Conservation (phyloP, 1,140 invertebrate genomes). For the Drosophila malerkotliana region DNA sequence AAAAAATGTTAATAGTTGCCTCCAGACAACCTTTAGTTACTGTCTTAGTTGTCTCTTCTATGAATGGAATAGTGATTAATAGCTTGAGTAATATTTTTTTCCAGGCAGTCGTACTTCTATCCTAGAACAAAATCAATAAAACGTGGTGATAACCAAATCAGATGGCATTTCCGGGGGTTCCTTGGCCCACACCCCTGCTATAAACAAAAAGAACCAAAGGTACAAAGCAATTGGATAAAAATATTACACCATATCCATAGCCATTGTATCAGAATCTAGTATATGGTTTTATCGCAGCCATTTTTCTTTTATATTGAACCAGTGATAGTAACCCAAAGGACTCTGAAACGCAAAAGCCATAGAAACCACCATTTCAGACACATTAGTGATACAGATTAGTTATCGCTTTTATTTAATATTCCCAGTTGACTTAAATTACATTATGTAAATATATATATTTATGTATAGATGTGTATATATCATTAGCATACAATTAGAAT, state of each 20-base stretch:
- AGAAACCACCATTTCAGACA: background rate
- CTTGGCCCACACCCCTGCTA: background rate
- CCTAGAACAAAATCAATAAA: slow-evolving; percentile 12
- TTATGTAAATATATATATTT: slow-evolving; percentile 71
- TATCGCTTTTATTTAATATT: slow-evolving; percentile 78
- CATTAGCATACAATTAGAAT: slow-evolving; percentile 77
- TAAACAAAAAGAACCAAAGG: background rate
- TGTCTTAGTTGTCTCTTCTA: background rate
- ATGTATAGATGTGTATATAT: slow-evolving; percentile 57
- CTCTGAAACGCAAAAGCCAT: background rate
- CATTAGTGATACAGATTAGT: slow-evolving; percentile 61
- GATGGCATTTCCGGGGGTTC: slow-evolving; percentile 10
- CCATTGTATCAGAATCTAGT: slow-evolving; percentile 10
- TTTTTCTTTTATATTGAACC: background rate
- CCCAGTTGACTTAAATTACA: slow-evolving; percentile 75
- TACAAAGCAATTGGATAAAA: slow-evolving; percentile 27
- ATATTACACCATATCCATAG: background rate
- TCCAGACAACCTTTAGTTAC: background rate
- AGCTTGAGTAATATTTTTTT: background rate
- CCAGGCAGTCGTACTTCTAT: background rate
- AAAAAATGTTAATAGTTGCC: too few relatives aligned
- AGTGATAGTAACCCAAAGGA: background rate
- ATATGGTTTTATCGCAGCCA: slow-evolving; percentile 10
- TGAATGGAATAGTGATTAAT: slow-evolving; percentile 1
- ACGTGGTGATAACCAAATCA: slow-evolving; percentile 1